A percentile compares a stretch with the other conserved stretches of the same genome.
These are phyloP conservation scores for Papilio elwesi DNA, from an alignment of 2,888 invertebrate species.

Conservation along the genomic window DNA sequence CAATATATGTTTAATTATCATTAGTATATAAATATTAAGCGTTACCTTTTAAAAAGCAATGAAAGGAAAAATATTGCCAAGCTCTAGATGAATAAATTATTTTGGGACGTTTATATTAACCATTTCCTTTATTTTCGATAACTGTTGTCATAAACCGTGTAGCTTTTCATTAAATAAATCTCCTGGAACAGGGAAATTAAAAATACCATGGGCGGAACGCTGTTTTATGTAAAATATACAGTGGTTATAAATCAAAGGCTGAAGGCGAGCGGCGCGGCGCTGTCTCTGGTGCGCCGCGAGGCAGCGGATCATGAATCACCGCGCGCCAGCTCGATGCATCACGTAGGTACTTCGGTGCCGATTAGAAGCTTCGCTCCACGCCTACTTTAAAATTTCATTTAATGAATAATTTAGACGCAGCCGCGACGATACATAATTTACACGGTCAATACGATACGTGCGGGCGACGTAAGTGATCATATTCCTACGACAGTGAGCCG, in stretches of 20 bases:
- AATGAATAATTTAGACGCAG: constrained; percentile 68
- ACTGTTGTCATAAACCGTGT: constrained; percentile 1
- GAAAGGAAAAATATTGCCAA: not conserved
- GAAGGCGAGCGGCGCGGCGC: constrained; percentile 46
- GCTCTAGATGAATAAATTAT: not conserved
- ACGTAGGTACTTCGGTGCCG: constrained; percentile 36
- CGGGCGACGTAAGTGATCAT: constrained; percentile 68
- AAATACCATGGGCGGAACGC: constrained; percentile 15
- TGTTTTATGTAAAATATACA: constrained; percentile 28
- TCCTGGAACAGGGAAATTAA: constrained; percentile 10
- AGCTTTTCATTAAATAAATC: constrained; percentile 10
- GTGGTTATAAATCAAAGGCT: constrained; percentile 32
- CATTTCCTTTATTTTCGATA: not conserved
- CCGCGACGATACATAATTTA: constrained; percentile 65
- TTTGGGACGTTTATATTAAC: not conserved
- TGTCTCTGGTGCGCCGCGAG: constrained; percentile 52
- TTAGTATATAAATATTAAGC: too few species aligned
- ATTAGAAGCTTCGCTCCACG: constrained; percentile 40
- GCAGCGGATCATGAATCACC: constrained; percentile 61
- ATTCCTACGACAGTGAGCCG: constrained; percentile 76
- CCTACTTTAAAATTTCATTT: constrained; percentile 59
- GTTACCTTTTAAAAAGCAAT: not conserved
- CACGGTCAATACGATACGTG: constrained; percentile 72
- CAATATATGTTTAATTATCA: too few species aligned
- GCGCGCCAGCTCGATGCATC: constrained; percentile 42